These are phyloP conservation scores for Mamestra configurata DNA, from an alignment of 1,140 invertebrate genomes.

Conservation along the genomic window DNA sequence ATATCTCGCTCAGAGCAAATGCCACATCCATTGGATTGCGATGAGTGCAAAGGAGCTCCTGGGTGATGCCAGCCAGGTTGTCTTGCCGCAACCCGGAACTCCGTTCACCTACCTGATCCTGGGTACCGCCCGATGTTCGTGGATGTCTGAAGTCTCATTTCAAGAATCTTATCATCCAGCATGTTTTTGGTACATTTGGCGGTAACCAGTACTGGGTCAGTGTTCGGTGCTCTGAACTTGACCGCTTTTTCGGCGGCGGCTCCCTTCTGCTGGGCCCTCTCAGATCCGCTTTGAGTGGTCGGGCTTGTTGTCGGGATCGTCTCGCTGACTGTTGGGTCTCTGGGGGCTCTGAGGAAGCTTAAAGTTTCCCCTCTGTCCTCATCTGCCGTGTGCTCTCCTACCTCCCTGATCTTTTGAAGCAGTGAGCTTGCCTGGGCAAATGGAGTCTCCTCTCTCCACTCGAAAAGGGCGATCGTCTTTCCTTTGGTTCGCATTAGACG, in stretches of 20 bases:
- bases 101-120: no score
- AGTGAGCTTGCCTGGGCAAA: background rate
- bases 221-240: no score
- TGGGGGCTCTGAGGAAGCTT: no score
- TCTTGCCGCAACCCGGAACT: no score
- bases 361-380: no score
- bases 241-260: no score
- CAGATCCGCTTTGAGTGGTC: background rate
- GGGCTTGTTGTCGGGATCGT: background rate
- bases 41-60: no score
- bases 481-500: background rate
- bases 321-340: background rate
- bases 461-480: background rate
- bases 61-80: no score
- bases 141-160: background rate
- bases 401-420: background rate
- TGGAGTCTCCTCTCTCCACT: background rate
- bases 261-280: background rate
- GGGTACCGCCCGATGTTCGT: conserved; percentile 11
- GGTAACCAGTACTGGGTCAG: conserved; percentile 9
- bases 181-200: conserved; percentile 35
- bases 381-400: no score
- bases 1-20: no score
- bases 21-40: no score
- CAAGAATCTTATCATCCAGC: conserved; percentile 18